Conservation (phyloP, 2,797 vertebrate genomes). For the Danio aesculapii region DNA sequence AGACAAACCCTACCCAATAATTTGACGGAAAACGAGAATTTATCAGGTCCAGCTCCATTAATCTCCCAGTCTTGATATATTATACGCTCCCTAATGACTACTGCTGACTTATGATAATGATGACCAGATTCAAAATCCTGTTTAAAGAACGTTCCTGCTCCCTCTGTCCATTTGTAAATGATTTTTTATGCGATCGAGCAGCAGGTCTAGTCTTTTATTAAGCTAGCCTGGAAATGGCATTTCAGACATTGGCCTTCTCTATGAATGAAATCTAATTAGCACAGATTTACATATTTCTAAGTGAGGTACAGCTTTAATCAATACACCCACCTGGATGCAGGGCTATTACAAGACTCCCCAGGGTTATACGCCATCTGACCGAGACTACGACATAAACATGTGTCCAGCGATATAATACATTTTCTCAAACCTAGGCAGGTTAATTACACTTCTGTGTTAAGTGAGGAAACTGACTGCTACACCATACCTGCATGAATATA, state of each 20-base stretch:
- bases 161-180: slow-evolving; percentile 9
- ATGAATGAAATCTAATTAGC: slow-evolving; percentile 60
- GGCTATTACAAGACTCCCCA: slow-evolving; percentile 50
- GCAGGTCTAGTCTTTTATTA: slow-evolving; percentile 15
- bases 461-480: slow-evolving; percentile 29
- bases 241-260: slow-evolving; percentile 39
- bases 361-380: slow-evolving; percentile 42
- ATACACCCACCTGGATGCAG: slow-evolving; percentile 52
- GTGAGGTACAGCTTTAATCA: slow-evolving; percentile 62
- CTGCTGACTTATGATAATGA: slow-evolving; percentile 33
- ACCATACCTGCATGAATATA: background rate
- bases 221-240: slow-evolving; percentile 25
- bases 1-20: slow-evolving; percentile 62
- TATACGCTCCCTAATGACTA: slow-evolving; percentile 40
- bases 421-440: slow-evolving; percentile 38
- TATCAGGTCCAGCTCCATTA: slow-evolving; percentile 62
- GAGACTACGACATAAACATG: slow-evolving; percentile 52
- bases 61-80: slow-evolving; percentile 54
- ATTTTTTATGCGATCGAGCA: slow-evolving; percentile 18
- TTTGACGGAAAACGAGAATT: slow-evolving; percentile 60
- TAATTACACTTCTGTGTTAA: slow-evolving; percentile 39
- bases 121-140: slow-evolving; percentile 43
- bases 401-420: slow-evolving; percentile 52
- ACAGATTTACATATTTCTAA: slow-evolving; percentile 56
- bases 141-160: slow-evolving; percentile 8